phyloP scores from a whole-genome alignment of 2,113 vertebrate genomes.

The Ptilonorhynchus violaceus region DNA sequence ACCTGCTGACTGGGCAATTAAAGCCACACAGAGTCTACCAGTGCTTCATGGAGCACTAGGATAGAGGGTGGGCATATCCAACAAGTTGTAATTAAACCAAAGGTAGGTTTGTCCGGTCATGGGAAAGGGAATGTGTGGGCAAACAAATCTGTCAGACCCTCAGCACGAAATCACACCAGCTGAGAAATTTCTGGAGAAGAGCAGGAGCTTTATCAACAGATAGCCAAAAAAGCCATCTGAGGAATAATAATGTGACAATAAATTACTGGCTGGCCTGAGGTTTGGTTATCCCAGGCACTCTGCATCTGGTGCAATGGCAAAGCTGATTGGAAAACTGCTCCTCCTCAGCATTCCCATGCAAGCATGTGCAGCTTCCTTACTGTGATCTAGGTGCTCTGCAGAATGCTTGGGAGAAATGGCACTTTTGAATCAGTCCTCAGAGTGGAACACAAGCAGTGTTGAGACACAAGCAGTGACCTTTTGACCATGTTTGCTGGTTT shows the following conservation, averaged over 20 bases:
- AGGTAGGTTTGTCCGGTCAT: background rate
- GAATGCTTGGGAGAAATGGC: background rate
- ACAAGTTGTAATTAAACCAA: background rate
- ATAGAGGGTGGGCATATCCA: background rate
- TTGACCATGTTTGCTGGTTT: conserved; percentile 76
- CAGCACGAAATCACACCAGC: background rate
- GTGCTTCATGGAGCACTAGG: rapidly evolving
- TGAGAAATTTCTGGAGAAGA: background rate
- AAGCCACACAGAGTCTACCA: background rate
- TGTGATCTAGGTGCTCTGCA: background rate
- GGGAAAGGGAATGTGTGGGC: background rate
- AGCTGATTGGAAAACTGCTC: background rate
- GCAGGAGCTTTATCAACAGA: background rate
- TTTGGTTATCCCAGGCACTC: background rate
- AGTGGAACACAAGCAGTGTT: background rate
- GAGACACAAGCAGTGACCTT: conserved; percentile 72
- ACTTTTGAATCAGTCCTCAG: background rate
- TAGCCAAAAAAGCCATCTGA: background rate
- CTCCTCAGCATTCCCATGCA: background rate
- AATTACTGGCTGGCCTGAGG: background rate
- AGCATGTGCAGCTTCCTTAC: background rate
- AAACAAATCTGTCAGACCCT: background rate
- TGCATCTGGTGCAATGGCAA: background rate
- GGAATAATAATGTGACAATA: background rate
- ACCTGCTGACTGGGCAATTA: background rate